phyloP scores from a whole-genome alignment of 2,797 vertebrate genomes.

The Mycteria americana region DNA sequence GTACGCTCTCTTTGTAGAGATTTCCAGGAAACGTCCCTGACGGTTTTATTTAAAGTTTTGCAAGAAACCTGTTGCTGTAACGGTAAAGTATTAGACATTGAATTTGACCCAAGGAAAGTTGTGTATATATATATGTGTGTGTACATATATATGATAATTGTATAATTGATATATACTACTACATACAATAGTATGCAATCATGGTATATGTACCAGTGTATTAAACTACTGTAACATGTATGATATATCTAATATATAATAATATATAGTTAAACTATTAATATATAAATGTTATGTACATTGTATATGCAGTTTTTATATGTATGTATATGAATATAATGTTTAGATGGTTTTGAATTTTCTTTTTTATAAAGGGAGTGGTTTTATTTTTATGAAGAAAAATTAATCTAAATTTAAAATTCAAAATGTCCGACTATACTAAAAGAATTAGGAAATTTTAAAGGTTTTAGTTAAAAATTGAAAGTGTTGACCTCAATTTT shows the following conservation, averaged over 20 bases:
- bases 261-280: neutral
- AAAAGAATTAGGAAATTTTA: neutral
- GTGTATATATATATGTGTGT: neutral
- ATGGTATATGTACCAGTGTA: neutral
- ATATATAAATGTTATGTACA: too few relatives aligned
- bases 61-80: neutral
- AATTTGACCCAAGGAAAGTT: neutral
- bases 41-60: rapidly evolving
- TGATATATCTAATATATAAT: too few relatives aligned
- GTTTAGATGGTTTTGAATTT: neutral
- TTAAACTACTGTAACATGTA: too few relatives aligned
- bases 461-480: neutral
- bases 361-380: neutral
- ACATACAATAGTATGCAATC: neutral
- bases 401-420: neutral
- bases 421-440: neutral
- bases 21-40: neutral
- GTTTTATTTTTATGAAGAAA: neutral
- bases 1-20: neutral
- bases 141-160: neutral
- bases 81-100: neutral
- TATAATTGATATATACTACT: neutral
- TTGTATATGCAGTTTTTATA: neutral
- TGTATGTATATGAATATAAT: neutral
- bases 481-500: neutral